Conservation (phyloP, 2,888 invertebrate genomes). For the Cheilosia vernalis region DNA sequence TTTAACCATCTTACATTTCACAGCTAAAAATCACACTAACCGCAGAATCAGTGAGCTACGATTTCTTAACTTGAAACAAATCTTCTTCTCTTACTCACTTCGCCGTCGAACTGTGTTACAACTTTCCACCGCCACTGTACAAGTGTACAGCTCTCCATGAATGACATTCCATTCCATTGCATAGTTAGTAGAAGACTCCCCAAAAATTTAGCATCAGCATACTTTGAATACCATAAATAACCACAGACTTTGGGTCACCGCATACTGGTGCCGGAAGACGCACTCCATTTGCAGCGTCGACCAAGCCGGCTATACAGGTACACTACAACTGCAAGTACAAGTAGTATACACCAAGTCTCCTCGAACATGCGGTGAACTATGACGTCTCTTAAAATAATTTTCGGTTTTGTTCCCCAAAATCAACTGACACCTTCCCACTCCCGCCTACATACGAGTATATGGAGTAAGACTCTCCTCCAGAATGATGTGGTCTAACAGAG, state of each 20-base stretch:
- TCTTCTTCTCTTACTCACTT: too few relatives aligned
- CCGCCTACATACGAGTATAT: not conserved
- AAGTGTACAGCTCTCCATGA: constrained; percentile 13
- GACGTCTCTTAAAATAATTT: constrained; percentile 72
- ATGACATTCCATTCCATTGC: constrained; percentile 23
- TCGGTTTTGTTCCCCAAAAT: constrained; percentile 65
- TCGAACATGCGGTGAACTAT: constrained; percentile 71
- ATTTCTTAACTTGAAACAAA: too few relatives aligned
- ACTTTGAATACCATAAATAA: constrained; percentile 74
- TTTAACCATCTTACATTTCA: not conserved
- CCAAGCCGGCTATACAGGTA: not conserved
- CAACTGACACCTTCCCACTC: constrained; percentile 44
- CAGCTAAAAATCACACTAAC: too few relatives aligned
- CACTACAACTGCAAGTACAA: too few relatives aligned
- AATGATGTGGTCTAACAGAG: constrained; percentile 59
- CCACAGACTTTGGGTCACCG: constrained; percentile 70
- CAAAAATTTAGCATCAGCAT: constrained; percentile 60
- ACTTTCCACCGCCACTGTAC: constrained; percentile 25
- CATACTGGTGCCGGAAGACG: constrained; percentile 61
- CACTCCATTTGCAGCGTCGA: constrained; percentile 24
- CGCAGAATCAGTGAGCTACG: too few relatives aligned
- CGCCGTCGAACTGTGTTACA: too few relatives aligned
- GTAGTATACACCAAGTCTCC: constrained; percentile 5
- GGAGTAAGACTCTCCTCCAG: not conserved
- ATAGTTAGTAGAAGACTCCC: constrained; percentile 25